A percentile compares a stretch with the other conserved stretches of the same genome.
phyloP scores from a whole-genome alignment of 2,888 invertebrate genomes.

The Archips xylosteana region DNA sequence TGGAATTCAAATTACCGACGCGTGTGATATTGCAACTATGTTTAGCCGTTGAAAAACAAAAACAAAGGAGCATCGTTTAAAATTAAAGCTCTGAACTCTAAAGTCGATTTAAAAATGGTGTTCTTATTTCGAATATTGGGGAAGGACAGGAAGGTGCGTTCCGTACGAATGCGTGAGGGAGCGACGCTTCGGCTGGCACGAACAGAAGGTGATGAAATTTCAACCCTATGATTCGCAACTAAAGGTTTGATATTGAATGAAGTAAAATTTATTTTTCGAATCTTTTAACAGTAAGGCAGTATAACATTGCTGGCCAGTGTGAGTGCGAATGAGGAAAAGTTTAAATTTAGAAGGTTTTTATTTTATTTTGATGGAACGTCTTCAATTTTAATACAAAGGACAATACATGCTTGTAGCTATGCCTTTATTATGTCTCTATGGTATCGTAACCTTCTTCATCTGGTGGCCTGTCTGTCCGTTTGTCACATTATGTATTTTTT shows the following conservation, averaged over 20 bases:
- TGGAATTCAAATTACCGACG: not conserved
- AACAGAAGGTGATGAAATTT: not conserved
- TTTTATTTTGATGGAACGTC: not conserved
- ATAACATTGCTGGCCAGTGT: not conserved
- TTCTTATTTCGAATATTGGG: slow-evolving; percentile 46
- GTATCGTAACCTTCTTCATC: no score
- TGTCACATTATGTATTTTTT: no score
- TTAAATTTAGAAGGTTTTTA: not conserved
- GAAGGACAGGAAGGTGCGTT: slow-evolving; percentile 61
- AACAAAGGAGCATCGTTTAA: not conserved
- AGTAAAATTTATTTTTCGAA: not conserved
- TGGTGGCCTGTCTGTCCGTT: no score
- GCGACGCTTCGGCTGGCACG: slow-evolving; percentile 43
- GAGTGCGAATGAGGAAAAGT: slow-evolving; percentile 3
- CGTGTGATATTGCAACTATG: not conserved
- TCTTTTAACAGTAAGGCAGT: not conserved
- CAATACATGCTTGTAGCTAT: not conserved
- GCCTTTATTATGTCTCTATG: no score
- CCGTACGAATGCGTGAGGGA: slow-evolving; percentile 51
- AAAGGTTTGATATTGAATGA: not conserved
- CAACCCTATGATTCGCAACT: not conserved
- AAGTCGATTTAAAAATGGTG: slow-evolving; percentile 32
- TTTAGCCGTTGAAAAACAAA: not conserved
- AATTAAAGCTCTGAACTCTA: slow-evolving; percentile 6
- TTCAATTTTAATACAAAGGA: not conserved